Evolutionary conservation across 2,888 invertebrate genomes (phyloP).

Genomic region (Eulithis prunata): DNA sequence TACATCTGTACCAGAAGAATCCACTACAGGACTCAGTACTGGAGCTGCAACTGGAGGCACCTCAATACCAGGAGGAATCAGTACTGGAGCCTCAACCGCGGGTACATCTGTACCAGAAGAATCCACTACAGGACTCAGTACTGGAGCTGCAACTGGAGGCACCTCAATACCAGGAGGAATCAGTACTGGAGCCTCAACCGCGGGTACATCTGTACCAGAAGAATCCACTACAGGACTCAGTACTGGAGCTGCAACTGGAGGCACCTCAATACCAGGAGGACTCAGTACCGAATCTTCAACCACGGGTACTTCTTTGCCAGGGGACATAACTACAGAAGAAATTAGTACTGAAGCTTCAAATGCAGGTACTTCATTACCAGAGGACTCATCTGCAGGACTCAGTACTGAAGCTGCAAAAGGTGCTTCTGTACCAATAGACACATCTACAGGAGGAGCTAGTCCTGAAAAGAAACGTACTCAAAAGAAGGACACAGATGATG

Average conservation of each 20-base stretch:
- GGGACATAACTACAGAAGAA: not conserved
- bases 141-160: not conserved
- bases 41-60: not conserved
- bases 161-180: not conserved
- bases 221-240: not conserved
- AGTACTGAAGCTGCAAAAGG: not conserved
- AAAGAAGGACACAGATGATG: not conserved
- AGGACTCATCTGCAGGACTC: not conserved
- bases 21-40: not conserved
- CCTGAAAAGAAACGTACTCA: not conserved
- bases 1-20: not conserved
- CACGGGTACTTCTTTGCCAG: not conserved
- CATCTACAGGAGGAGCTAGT: not conserved
- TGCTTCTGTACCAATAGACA: not conserved
- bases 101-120: no score
- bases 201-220: not conserved
- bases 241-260: constrained; percentile 1
- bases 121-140: not conserved
- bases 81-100: not conserved
- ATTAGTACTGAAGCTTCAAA: not conserved
- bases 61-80: not conserved
- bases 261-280: not conserved
- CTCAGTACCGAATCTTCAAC: constrained; percentile 3
- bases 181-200: constrained; percentile 4
- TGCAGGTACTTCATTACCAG: not conserved